A percentile compares a stretch with the other conserved stretches of the same genome.
These are phyloP conservation scores for Tenualosa ilisha DNA, from an alignment of 2,797 vertebrate genomes.

Conservation along the genomic window DNA sequence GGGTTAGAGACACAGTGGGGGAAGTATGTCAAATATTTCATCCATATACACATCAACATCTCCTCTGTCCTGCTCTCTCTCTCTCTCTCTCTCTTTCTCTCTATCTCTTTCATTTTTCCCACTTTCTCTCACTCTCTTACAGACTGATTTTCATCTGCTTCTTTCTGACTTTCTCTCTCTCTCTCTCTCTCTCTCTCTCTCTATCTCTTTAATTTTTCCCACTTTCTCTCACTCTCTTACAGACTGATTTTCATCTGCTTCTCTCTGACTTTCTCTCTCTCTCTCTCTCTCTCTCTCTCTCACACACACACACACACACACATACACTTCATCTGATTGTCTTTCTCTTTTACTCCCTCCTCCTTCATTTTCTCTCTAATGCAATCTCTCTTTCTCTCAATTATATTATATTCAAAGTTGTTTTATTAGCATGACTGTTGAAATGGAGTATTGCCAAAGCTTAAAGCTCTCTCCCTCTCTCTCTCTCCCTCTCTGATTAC, in stretches of 20 bases:
- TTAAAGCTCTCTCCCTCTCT: background rate
- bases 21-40: conserved; percentile 21
- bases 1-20: conserved; percentile 15
- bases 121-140: background rate
- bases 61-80: background rate
- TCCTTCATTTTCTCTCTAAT: background rate
- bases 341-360: background rate
- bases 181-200: background rate
- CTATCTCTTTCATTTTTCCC: background rate
- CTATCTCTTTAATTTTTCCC: background rate
- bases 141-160: background rate
- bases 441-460: no score
- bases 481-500: background rate
- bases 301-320: no score
- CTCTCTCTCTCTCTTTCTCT: background rate
- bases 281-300: no score
- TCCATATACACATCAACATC: conserved; percentile 12
- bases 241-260: background rate
- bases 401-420: no score
- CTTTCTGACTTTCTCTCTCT: background rate
- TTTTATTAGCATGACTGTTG: no score
- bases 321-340: background rate
- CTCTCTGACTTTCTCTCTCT: background rate
- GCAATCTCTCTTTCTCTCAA: background rate
- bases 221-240: background rate